Evolutionary conservation across 2,888 invertebrate genomes (phyloP).

Genomic region (Lithophane leautieri): DNA sequence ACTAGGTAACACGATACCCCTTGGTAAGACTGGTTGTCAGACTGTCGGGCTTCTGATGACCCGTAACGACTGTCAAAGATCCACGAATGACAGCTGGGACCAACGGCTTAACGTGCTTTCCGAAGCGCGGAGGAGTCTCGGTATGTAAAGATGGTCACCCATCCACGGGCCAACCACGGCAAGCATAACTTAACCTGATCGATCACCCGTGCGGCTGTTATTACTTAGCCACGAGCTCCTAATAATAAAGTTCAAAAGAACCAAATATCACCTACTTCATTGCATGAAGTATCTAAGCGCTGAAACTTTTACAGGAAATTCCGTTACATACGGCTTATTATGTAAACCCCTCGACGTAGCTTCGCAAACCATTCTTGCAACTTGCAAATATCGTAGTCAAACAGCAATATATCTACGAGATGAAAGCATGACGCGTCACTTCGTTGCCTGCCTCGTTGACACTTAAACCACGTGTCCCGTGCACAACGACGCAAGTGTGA

Average conservation of each 20-base stretch:
- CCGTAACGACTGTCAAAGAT: too few relatives aligned
- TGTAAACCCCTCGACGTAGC: background rate
- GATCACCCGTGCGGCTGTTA: too few relatives aligned
- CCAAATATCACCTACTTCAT: background rate
- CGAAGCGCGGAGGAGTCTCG: too few relatives aligned
- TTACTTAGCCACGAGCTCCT: too few relatives aligned
- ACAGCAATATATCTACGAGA: constrained; percentile 6
- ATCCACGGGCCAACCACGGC: too few relatives aligned
- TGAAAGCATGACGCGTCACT: constrained; percentile 26
- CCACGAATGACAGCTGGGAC: too few relatives aligned
- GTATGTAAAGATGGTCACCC: too few relatives aligned
- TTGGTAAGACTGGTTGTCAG: too few relatives aligned
- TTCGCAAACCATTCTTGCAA: background rate
- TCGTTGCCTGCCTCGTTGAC: constrained; percentile 2
- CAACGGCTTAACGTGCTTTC: too few relatives aligned
- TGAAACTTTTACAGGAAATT: constrained; percentile 4
- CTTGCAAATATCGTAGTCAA: background rate
- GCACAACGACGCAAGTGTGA: constrained; percentile 3
- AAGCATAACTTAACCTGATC: too few relatives aligned
- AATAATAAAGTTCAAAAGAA: background rate
- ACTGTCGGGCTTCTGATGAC: too few relatives aligned
- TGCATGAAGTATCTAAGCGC: background rate
- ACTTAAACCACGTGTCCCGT: constrained; percentile 7
- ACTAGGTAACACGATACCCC: too few relatives aligned
- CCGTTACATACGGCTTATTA: background rate